Percentiles rank a stretch among this genome's conserved stretches.
These are phyloP conservation scores for Sebastes iracundus DNA, from an alignment of 2,797 vertebrate genomes.

Conservation along the genomic window DNA sequence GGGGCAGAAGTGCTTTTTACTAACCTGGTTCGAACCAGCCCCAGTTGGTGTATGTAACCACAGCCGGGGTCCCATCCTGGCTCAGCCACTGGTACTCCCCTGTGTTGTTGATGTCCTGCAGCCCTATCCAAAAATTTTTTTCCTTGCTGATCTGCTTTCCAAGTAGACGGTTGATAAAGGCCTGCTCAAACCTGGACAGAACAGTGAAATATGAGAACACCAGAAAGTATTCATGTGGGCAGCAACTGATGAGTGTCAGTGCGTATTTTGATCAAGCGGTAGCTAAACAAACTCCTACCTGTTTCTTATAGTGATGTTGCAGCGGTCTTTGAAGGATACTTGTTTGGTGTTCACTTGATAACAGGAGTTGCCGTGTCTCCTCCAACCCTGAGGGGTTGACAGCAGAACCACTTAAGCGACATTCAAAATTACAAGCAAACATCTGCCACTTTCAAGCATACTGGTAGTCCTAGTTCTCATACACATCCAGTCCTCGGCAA, in stretches of 20 bases:
- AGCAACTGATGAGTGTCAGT: not conserved
- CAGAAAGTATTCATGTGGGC: not conserved
- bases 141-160: constrained; percentile 77
- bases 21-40: constrained; percentile 84
- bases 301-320: constrained; percentile 90
- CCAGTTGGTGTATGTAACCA: constrained; percentile 90
- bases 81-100: constrained; percentile 91
- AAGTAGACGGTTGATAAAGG: constrained; percentile 91
- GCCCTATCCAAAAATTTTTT: constrained; percentile 90
- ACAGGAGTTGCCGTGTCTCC: constrained; percentile 89
- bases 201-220: not conserved
- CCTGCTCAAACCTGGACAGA: constrained; percentile 92
- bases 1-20: not conserved
- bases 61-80: constrained; percentile 54
- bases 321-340: constrained; percentile 87
- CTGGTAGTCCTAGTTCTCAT: not conserved
- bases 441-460: not conserved
- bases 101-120: constrained; percentile 85
- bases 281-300: constrained; percentile 74
- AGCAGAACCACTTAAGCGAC: not conserved
- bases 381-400: constrained; percentile 85
- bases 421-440: not conserved
- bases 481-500: not conserved
- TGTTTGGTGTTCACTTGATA: constrained; percentile 83
- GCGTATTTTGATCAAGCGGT: not conserved